Evolutionary conservation across 2,797 vertebrate genomes (phyloP), one percentile per base, ranked within the genome.

Genomic region (Rhinogobio ventralis): DNA sequence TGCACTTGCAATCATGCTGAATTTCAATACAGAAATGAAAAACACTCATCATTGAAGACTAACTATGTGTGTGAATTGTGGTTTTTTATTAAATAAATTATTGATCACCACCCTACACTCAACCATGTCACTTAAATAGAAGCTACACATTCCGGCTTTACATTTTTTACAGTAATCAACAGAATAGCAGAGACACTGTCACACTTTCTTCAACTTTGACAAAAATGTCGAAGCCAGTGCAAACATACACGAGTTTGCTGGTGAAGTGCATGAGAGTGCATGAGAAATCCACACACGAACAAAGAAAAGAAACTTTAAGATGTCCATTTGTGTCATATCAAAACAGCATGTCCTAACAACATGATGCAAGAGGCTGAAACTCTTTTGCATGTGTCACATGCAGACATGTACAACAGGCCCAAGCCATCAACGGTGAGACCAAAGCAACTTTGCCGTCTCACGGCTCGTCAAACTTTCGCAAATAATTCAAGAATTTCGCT

Each of bases 331-430:
- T 82, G 77, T 25, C 85, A 25, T 79, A 79, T 72, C 75, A 73
- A 79, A 85, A 51, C 53, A 62, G 76, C 51, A 46, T 78, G 55
- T 72, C 67, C 71, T 72, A 72, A 81, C 80, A 53, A 75, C 57
- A 81, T 87, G 88, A 89, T 87, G 87, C 85, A 88, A 89, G 19
- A 53, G 3, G 11, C 71, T 73, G 88, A 83, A 89, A 88, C 80
- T 71, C 19, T 30, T 74, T 64, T 57, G 51, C 36, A 55, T 83
- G 36, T 68, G 77, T 78, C 72, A 88, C n/a, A 80, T 55, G n/a
- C 25, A 72, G 85, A 85, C 81, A 87, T n/a, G 57, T 57, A 79
- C 83, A 82, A 81, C 67, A 84, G 80, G 72, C 33, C 71, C 45
- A 67, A 73, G 53, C 53, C 60, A 51, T 80, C 57, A 73, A 66